Conservation (phyloP, 1,140 invertebrate species). For the Catajapyx aquilonaris region DNA sequence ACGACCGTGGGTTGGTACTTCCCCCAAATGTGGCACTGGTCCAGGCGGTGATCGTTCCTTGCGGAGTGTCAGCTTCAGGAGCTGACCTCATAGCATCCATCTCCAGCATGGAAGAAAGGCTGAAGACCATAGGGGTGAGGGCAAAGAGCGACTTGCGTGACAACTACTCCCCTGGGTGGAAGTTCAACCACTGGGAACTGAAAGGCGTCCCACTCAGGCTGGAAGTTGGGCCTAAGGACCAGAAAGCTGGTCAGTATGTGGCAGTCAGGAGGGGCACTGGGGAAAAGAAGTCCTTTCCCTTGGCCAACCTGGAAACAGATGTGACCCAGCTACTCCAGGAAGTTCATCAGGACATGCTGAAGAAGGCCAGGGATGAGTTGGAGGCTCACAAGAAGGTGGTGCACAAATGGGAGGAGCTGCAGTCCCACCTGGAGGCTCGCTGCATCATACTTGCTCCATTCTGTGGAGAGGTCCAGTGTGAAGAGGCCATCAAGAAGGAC, state of each 20-base stretch:
- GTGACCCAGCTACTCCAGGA: conserved; percentile 44
- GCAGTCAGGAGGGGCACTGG: conserved; percentile 73
- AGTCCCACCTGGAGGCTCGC: conserved; percentile 55
- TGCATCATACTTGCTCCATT: conserved; percentile 83
- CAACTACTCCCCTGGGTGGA: conserved; percentile 98
- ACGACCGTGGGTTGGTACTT: conserved; percentile 87
- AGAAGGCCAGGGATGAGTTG: conserved; percentile 58
- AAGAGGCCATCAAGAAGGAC: conserved; percentile 90
- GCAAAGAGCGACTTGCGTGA: conserved; percentile 70
- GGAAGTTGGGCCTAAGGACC: conserved; percentile 90
- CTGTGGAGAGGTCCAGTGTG: conserved; percentile 73
- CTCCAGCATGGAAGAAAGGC: background rate
- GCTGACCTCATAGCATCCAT: background rate
- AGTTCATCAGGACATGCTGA: conserved; percentile 63
- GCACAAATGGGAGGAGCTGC: conserved; percentile 65
- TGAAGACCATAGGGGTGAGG: conserved; percentile 30
- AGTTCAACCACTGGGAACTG: conserved; percentile 99
- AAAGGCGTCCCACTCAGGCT: conserved; percentile 93
- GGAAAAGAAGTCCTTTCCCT: conserved; percentile 46
- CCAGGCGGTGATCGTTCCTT: conserved; percentile 80
- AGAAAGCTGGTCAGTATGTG: conserved; percentile 66
- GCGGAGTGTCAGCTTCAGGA: no score
- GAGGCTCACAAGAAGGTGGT: conserved; percentile 44
- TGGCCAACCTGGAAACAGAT: conserved; percentile 28
- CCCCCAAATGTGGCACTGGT: conserved; percentile 76